Evolutionary conservation across 2,888 invertebrate genomes (phyloP).

Genomic region (Carpatolechia fugitivella): DNA sequence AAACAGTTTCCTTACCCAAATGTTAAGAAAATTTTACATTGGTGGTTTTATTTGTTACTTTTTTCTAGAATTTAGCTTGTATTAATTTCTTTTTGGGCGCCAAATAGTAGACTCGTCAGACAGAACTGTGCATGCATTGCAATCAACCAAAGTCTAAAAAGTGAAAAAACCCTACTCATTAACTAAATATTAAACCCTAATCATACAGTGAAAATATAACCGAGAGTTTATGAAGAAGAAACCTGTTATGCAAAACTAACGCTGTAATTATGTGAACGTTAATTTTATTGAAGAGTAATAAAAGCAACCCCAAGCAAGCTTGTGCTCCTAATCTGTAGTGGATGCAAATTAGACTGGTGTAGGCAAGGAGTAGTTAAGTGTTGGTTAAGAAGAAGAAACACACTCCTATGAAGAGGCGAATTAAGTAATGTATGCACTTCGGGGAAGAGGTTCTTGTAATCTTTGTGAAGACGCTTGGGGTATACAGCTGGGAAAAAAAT

Average conservation of each 20-base stretch:
- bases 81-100: background rate
- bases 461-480: background rate
- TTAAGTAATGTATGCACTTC: slow-evolving; percentile 52
- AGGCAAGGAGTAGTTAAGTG: background rate
- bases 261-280: background rate
- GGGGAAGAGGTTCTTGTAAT: slow-evolving; percentile 23
- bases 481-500: background rate
- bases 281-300: background rate
- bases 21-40: too few species aligned
- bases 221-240: background rate
- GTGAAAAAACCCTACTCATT: too few species aligned
- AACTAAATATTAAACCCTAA: background rate
- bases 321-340: background rate
- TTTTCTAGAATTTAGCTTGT: too few species aligned
- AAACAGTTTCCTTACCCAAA: too few species aligned
- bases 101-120: too few species aligned
- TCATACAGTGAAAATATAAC: background rate
- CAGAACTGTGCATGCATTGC: too few species aligned
- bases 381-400: too few species aligned
- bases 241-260: background rate
- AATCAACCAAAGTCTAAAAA: too few species aligned
- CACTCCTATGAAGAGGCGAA: slow-evolving; percentile 35
- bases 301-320: background rate
- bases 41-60: too few species aligned
- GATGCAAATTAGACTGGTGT: slow-evolving; percentile 5